A percentile compares a stretch with the other conserved stretches of the same genome.
Conservation (phyloP, 2,113 vertebrate species). For the Pluvianellus socialis region DNA sequence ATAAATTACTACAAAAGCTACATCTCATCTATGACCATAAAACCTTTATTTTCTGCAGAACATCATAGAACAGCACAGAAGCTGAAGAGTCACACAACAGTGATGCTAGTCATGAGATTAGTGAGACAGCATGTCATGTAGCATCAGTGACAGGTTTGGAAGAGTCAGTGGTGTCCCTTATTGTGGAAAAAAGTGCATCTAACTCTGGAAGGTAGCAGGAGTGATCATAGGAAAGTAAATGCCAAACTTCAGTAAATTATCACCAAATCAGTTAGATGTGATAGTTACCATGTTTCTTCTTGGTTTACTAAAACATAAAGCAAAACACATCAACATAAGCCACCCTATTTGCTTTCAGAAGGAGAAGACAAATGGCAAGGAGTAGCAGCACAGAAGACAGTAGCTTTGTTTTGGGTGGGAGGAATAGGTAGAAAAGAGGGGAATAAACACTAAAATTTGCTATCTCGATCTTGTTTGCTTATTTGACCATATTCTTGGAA, state of each 20-base stretch:
- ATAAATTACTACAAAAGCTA: background rate
- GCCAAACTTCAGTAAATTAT: background rate
- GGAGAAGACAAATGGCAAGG: background rate
- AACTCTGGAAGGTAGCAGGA: background rate
- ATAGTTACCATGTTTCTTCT: background rate
- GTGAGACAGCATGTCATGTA: background rate
- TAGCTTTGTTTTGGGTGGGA: background rate
- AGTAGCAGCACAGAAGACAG: background rate
- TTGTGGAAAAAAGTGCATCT: background rate
- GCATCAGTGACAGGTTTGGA: background rate
- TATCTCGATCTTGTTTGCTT: background rate
- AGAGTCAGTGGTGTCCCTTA: background rate
- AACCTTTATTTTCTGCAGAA: background rate
- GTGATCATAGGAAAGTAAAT: background rate
- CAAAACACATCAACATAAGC: background rate
- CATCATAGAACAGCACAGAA: background rate
- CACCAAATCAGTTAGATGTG: background rate
- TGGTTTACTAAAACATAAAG: background rate
- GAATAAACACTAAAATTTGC: background rate
- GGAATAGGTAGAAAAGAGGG: background rate
- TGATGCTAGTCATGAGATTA: background rate
- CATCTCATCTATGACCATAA: background rate
- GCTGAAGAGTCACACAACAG: background rate
- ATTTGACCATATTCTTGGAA: background rate
- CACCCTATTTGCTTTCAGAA: background rate